Conservation (phyloP, 2,888 invertebrate species). For the Lottia gigantea region DNA sequence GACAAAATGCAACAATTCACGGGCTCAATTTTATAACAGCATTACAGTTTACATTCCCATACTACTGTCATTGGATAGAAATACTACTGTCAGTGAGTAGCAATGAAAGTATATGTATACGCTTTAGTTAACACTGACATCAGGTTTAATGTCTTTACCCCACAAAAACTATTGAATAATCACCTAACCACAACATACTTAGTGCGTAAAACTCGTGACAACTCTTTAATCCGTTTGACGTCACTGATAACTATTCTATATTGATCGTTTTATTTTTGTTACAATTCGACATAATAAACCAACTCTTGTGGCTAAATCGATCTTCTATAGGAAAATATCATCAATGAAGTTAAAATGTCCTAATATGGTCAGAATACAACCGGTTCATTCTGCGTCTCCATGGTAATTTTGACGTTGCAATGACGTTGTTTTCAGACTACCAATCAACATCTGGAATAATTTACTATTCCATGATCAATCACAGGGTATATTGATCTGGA, state of each 20-base stretch:
- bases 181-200: background rate
- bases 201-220: slow-evolving; percentile 7
- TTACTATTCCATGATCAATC: no score
- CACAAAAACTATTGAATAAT: no score
- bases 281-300: background rate
- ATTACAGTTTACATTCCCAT: no score
- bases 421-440: background rate
- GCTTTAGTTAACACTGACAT: no score
- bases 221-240: background rate
- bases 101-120: no score
- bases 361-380: slow-evolving; percentile 9
- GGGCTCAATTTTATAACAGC: no score
- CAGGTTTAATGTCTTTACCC: no score
- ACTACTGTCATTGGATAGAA: no score
- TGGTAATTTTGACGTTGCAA: background rate
- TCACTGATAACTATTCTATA: slow-evolving; percentile 6
- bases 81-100: no score
- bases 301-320: background rate
- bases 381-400: background rate
- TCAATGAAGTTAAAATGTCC: background rate
- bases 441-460: no score
- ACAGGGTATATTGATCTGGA: no score
- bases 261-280: slow-evolving; percentile 6
- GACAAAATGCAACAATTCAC: no score
- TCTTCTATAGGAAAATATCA: background rate